These are phyloP conservation scores for Cyphomyrmex costatus DNA, from an alignment of 1,140 invertebrate species.

Conservation along the genomic window DNA sequence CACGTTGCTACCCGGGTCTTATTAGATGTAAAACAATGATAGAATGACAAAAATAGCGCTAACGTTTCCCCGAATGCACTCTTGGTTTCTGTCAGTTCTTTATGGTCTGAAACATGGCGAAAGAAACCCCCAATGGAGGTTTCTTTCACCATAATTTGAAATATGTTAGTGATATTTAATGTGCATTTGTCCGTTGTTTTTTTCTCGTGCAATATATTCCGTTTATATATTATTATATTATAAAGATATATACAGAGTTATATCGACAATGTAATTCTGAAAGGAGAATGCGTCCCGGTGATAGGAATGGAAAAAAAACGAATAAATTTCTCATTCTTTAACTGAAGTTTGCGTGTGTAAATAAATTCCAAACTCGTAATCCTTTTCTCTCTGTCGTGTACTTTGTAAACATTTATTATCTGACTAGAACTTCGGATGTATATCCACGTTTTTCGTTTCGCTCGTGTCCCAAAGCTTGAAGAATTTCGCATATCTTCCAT, in stretches of 20 bases:
- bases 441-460: conserved; percentile 32
- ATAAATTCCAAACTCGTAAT: conserved; percentile 39
- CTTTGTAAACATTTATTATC: conserved; percentile 55
- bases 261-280: conserved; percentile 10
- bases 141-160: neutral
- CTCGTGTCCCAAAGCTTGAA: conserved; percentile 18
- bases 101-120: too few species aligned
- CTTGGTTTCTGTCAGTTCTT: conserved; percentile 26
- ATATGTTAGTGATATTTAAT: conserved; percentile 12
- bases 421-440: conserved; percentile 59
- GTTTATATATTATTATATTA: conserved; percentile 29
- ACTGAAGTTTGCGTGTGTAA: conserved; percentile 2
- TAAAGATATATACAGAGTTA: conserved; percentile 28
- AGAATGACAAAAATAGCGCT: too few species aligned
- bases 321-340: conserved; percentile 39
- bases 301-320: neutral
- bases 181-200: conserved; percentile 40
- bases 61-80: neutral
- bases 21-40: too few species aligned
- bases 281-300: conserved; percentile 5
- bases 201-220: conserved; percentile 16
- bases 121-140: too few species aligned
- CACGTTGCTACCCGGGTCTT: too few species aligned
- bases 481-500: neutral
- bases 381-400: conserved; percentile 17